A percentile compares a stretch with the other conserved stretches of the same genome.
Conservation (phyloP, 1,140 invertebrate genomes). For the Drosophila arizonae region DNA sequence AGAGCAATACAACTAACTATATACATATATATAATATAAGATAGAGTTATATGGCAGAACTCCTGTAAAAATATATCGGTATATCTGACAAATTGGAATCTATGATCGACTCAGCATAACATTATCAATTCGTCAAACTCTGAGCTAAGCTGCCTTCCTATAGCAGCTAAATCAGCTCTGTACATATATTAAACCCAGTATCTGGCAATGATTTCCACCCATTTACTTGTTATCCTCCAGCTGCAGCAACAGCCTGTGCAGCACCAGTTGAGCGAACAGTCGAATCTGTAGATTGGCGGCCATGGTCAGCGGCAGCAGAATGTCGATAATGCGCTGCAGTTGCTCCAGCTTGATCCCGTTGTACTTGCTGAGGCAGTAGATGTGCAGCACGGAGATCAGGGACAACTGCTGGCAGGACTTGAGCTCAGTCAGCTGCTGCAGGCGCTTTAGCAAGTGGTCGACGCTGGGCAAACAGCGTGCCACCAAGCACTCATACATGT, state of each 20-base stretch:
- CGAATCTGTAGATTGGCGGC: conserved; percentile 90
- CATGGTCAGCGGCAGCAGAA: conserved; percentile 88
- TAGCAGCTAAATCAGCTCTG: too few species aligned
- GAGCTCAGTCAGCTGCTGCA: conserved; percentile 11
- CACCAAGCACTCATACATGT: conserved; percentile 86
- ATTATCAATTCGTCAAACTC: too few species aligned
- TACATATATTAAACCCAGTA: neutral
- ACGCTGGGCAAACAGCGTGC: conserved; percentile 33
- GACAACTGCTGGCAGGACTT: conserved; percentile 48
- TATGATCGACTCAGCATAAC: too few species aligned
- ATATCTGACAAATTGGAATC: too few species aligned
- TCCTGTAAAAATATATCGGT: too few species aligned
- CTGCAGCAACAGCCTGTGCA: conserved; percentile 60
- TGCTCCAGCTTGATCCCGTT: conserved; percentile 16
- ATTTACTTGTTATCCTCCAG: conserved; percentile 34
- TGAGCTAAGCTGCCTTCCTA: too few species aligned
- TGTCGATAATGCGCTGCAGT: conserved; percentile 23
- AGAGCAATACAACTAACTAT: too few species aligned
- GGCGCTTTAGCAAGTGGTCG: conserved; percentile 25
- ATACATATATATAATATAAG: too few species aligned
- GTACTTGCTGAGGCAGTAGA: conserved; percentile 23
- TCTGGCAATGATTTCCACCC: too few species aligned
- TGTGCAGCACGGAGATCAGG: conserved; percentile 42
- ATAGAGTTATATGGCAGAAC: too few species aligned
- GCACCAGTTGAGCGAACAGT: conserved; percentile 87